Percentiles rank a stretch among this genome's conserved stretches.
These are phyloP conservation scores for Microcebus ravelobensis DNA, from an alignment of 2,113 vertebrate species.

Conservation along the genomic window DNA sequence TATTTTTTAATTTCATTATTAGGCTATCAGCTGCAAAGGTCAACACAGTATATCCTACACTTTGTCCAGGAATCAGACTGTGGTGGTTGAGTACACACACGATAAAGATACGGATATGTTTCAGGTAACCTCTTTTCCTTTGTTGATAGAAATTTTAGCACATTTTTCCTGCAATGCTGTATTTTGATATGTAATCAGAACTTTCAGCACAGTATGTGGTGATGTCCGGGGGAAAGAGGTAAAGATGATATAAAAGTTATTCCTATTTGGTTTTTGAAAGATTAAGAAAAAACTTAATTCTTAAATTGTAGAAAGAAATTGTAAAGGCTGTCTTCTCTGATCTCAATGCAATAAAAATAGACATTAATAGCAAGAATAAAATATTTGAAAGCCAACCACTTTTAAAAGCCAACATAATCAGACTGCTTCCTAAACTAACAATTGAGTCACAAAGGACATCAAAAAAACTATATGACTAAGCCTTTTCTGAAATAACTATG, in stretches of 20 bases:
- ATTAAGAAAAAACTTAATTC: conserved; percentile 16
- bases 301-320: conserved; percentile 13
- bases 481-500: background rate
- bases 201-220: background rate
- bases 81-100: conserved; percentile 97
- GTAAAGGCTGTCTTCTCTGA: background rate
- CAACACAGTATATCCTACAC: conserved; percentile 99
- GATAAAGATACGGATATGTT: conserved; percentile 99
- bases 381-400: background rate
- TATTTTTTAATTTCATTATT: conserved; percentile 73
- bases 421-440: conserved; percentile 14
- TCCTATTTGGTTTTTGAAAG: background rate
- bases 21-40: conserved; percentile 97
- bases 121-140: conserved; percentile 89
- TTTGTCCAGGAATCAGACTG: conserved; percentile 96
- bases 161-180: background rate
- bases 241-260: background rate
- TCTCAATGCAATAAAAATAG: conserved; percentile 36
- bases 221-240: background rate
- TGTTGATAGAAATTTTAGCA: background rate
- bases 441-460: background rate
- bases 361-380: background rate
- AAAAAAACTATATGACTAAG: background rate
- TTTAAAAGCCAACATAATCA: conserved; percentile 48
- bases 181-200: background rate